phyloP scores from a whole-genome alignment of 2,113 vertebrate genomes.

The Caloenas nicobarica region DNA sequence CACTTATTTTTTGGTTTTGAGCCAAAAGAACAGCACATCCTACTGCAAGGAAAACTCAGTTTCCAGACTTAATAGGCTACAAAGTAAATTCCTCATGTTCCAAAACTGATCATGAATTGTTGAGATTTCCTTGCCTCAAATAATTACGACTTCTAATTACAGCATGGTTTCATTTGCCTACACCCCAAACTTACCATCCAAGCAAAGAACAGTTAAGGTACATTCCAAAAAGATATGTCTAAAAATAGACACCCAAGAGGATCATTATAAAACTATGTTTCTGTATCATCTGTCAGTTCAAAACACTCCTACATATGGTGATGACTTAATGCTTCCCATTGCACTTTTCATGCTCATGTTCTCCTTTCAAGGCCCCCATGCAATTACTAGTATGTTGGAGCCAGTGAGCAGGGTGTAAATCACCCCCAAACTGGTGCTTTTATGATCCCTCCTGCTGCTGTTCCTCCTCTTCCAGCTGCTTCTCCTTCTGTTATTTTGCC shows the following conservation, averaged over 20 bases:
- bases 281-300: conserved; percentile 10
- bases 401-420: conserved; percentile 32
- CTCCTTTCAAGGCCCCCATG: not conserved
- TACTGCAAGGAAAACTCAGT: not conserved
- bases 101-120: not conserved
- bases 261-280: not conserved
- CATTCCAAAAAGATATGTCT: not conserved
- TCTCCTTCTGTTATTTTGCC: conserved; percentile 54
- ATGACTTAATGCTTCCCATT: not conserved
- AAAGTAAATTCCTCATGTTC: not conserved
- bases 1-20: not conserved
- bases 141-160: not conserved
- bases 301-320: not conserved
- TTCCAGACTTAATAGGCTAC: not conserved
- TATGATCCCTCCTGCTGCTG: conserved; percentile 44
- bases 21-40: not conserved
- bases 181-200: not conserved
- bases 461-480: conserved; percentile 53
- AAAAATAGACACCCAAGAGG: not conserved
- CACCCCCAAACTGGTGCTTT: conserved; percentile 43
- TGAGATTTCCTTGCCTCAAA: not conserved
- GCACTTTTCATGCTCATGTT: not conserved
- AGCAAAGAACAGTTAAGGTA: not conserved
- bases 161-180: not conserved
- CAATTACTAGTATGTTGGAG: not conserved